These are phyloP conservation scores for Dasysyrphus albostriatus DNA, from an alignment of 2,888 invertebrate genomes.

Conservation along the genomic window DNA sequence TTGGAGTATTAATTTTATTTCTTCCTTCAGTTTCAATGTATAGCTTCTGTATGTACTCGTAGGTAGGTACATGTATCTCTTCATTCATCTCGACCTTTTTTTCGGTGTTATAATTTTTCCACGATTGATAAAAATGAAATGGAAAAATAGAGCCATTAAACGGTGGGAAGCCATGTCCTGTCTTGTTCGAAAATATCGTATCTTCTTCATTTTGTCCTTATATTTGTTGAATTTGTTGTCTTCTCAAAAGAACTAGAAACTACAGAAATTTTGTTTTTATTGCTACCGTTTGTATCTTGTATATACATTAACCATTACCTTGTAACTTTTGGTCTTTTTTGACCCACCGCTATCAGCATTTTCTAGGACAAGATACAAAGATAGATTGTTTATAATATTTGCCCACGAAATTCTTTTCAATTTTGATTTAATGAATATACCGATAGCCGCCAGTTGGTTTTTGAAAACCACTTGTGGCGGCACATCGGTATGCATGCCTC, in stretches of 20 bases:
- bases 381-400: conserved; percentile 59
- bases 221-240: neutral
- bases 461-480: conserved; percentile 62
- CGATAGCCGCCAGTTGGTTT: neutral
- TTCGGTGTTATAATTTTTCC: conserved; percentile 31
- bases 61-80: neutral
- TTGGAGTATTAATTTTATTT: conserved; percentile 20
- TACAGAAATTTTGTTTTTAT: conserved; percentile 41
- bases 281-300: conserved; percentile 58
- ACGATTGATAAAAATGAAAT: conserved; percentile 51
- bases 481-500: neutral
- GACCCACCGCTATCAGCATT: conserved; percentile 43
- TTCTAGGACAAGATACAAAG: conserved; percentile 22
- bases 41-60: conserved; percentile 12
- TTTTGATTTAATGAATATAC: conserved; percentile 56
- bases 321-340: conserved; percentile 35
- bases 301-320: neutral
- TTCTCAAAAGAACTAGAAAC: conserved; percentile 1
- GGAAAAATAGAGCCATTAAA: conserved; percentile 56
- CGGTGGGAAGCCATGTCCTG: conserved; percentile 26
- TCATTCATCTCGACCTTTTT: neutral
- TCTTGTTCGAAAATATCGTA: conserved; percentile 8
- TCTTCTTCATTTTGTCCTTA: conserved; percentile 33
- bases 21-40: conserved; percentile 17
- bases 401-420: conserved; percentile 46